Evolutionary conservation across 2,888 invertebrate species (phyloP), one percentile per base, ranked within the genome.

Genomic region (Taphrorychus bicolor): DNA sequence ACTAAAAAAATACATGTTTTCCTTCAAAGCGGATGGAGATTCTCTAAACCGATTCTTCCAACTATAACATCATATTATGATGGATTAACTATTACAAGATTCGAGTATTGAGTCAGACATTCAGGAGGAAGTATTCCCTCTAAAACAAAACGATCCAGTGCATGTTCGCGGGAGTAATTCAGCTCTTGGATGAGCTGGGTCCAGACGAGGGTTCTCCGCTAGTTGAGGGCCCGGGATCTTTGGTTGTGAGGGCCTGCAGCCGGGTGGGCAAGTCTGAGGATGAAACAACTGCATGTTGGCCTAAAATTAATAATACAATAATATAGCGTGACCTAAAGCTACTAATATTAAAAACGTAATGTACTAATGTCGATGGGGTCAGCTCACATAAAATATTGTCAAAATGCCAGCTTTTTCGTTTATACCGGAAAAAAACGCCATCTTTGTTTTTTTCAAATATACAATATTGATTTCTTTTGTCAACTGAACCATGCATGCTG

Each of bases 181-280:
- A 70, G 53, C 70, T 70, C n/a, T 65, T 65, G 5, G 61, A 42
- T 17, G 70, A 75, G 71, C 76, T 80, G 59, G 75, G 75, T 65
- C 77, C 77, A 18, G 75, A 76, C 45, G 76, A 74, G n/a, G 77
- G 75, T 62, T 75, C 74, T 49, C 76, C 70, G 19, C 73, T 72
- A 7, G 45, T 14, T 2, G 67, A 63, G 14, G 63, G 14, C 21
- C 32, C 66, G 40, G 74, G 76, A 83, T 90, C 88, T 60, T 85
- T 85, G 48, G 90, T 90, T 68, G 86, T 86, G 59, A 93, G 86
- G 70, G 89, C 88, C 80, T 91, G 89, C 76, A 95, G 84, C 75
- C 89, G 86, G 64, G 88, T 87, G 3, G 94, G 91, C 75, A 95
- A 85, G 79, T 93, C 92, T 5, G 91, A 91, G 2, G 92, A 91